Evolutionary conservation across 2,888 invertebrate species (phyloP).

Genomic region (Rhamnusium bicolor): DNA sequence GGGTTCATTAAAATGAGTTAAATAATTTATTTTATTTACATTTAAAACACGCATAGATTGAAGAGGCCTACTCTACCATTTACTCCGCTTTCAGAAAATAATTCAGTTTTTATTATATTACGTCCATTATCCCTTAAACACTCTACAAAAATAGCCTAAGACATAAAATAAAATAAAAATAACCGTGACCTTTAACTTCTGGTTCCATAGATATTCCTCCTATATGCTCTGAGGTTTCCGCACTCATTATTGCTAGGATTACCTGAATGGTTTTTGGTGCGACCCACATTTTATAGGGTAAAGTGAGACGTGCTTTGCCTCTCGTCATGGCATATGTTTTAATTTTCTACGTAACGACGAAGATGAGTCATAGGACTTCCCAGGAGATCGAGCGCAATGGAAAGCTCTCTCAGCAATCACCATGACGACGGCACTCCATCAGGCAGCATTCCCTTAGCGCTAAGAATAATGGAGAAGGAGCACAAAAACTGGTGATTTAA

Average conservation of each 20-base stretch:
- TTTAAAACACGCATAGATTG: too few species aligned
- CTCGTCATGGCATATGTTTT: constrained; percentile 46
- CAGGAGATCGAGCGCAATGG: constrained; percentile 36
- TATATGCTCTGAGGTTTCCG: constrained; percentile 29
- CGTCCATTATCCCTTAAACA: not conserved
- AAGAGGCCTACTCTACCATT: too few species aligned
- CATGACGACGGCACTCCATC: constrained; percentile 36
- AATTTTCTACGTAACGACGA: constrained; percentile 44
- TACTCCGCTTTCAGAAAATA: too few species aligned
- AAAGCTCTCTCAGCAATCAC: constrained; percentile 33
- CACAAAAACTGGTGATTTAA: not conserved
- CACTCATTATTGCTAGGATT: constrained; percentile 45
- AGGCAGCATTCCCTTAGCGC: constrained; percentile 5
- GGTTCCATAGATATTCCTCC: constrained; percentile 11
- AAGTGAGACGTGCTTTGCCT: constrained; percentile 40
- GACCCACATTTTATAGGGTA: constrained; percentile 38
- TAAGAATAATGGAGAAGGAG: constrained; percentile 17
- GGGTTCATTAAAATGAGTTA: too few species aligned
- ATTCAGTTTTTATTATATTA: too few species aligned
- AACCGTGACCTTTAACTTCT: not conserved
- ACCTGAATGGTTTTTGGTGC: constrained; percentile 48
- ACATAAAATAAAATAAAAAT: not conserved
- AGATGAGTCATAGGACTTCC: constrained; percentile 48
- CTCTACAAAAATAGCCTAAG: not conserved
- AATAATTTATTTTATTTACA: too few species aligned